Evolutionary conservation across 2,797 vertebrate genomes (phyloP).

Genomic region (Halcyon badia): DNA sequence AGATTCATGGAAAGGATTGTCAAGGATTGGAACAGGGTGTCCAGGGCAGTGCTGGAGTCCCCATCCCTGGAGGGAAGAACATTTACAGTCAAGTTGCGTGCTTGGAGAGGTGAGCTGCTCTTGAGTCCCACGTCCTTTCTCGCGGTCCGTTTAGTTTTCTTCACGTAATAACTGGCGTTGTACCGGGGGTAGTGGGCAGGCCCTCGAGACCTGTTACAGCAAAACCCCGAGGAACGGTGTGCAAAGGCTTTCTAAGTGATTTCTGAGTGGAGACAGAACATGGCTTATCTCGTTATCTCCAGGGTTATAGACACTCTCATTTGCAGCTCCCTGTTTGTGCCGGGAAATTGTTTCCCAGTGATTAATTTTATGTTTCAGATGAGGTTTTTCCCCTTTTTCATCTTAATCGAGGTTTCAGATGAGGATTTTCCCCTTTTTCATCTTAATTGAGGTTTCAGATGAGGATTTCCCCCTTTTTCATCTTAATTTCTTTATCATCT

Average conservation of each 20-base stretch:
- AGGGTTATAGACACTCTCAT: neutral
- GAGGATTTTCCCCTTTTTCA: constrained; percentile 41
- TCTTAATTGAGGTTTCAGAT: neutral
- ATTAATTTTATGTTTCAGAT: constrained; percentile 1
- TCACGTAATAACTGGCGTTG: neutral
- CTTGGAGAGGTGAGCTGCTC: neutral
- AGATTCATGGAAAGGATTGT: no score
- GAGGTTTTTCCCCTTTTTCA: constrained; percentile 22
- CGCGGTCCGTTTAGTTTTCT: neutral
- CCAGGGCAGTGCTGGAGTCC: neutral
- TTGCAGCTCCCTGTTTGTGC: constrained; percentile 20
- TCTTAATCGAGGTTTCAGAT: no score
- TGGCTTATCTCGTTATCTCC: constrained; percentile 45
- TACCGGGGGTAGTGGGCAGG: fast-evolving
- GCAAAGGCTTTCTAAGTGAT: neutral
- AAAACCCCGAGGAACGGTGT: neutral
- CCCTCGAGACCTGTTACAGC: neutral
- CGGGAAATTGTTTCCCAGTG: constrained; percentile 20
- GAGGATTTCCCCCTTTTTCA: constrained; percentile 41
- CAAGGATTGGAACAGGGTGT: neutral
- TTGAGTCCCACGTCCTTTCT: fast-evolving
- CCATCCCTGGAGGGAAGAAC: neutral
- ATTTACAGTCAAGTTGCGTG: neutral
- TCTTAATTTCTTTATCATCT: constrained; percentile 5
- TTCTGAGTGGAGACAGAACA: neutral